A percentile compares a stretch with the other conserved stretches of the same genome.
Conservation (phyloP, 2,797 vertebrate species). For the Sebastes iracundus region DNA sequence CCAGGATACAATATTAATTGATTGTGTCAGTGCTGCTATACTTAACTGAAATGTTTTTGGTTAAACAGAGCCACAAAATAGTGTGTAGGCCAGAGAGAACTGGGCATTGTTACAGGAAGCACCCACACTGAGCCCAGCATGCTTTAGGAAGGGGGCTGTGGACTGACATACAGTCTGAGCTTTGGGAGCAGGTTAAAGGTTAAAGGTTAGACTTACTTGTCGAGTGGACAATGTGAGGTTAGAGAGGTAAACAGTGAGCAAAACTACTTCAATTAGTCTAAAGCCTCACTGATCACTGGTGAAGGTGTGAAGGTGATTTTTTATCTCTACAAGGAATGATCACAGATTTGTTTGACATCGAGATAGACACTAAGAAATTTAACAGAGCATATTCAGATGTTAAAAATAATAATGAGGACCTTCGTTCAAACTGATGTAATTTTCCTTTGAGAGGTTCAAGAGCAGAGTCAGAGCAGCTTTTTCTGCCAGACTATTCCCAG, state of each 20-base stretch:
- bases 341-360: background rate
- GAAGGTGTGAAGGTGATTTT: background rate
- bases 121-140: slow-evolving; percentile 63
- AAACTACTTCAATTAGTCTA: background rate
- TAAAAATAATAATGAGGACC: background rate
- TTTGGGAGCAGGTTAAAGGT: slow-evolving; percentile 1
- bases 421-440: slow-evolving; percentile 47
- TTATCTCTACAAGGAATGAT: background rate
- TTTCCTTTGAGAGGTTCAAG: slow-evolving; percentile 27
- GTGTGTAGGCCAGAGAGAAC: slow-evolving; percentile 46
- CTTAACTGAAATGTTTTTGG: slow-evolving; percentile 2
- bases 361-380: background rate
- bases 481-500: slow-evolving; percentile 18
- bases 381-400: background rate
- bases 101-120: slow-evolving; percentile 64
- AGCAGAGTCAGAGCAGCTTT: background rate
- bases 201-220: background rate
- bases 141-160: slow-evolving; percentile 58
- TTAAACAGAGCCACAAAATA: slow-evolving; percentile 20
- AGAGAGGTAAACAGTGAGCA: background rate
- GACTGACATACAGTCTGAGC: slow-evolving; percentile 11
- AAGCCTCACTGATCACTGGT: background rate
- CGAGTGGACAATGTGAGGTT: background rate
- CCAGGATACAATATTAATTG: background rate
- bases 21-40: background rate